A percentile compares a stretch with the other conserved stretches of the same genome.
Evolutionary conservation across 2,888 invertebrate species (phyloP).

Genomic region (Bembecia ichneumoniformis): DNA sequence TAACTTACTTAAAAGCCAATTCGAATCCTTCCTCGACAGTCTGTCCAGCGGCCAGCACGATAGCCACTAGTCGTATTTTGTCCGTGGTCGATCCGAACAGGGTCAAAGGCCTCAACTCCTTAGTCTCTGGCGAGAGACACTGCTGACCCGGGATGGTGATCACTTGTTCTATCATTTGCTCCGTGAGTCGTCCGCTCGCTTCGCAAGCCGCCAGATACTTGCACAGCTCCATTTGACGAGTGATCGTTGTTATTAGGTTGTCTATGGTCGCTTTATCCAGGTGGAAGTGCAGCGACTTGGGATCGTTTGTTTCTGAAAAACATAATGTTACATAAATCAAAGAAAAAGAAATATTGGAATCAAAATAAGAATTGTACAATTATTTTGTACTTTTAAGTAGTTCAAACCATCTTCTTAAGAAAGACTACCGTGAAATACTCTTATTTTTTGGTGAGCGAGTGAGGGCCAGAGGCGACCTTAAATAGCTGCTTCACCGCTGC

Average conservation of each 20-base stretch:
- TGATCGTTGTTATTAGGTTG: slow-evolving; percentile 83
- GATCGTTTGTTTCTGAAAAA: slow-evolving; percentile 51
- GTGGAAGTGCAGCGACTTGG: slow-evolving; percentile 77
- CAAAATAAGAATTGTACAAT: no score
- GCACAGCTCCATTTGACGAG: slow-evolving; percentile 84
- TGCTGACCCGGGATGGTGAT: slow-evolving; percentile 36
- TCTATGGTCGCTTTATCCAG: slow-evolving; percentile 80
- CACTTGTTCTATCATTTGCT: slow-evolving; percentile 42
- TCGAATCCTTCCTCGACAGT: slow-evolving; percentile 81
- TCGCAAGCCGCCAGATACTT: slow-evolving; percentile 80
- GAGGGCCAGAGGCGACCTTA: no score
- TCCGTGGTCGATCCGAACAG: slow-evolving; percentile 80
- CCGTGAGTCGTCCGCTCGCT: slow-evolving; percentile 56
- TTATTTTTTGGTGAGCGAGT: no score
- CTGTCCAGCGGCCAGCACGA: slow-evolving; percentile 77
- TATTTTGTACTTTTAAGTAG: no score
- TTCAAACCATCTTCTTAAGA: no score
- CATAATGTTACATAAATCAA: not conserved
- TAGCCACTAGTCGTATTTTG: slow-evolving; percentile 78
- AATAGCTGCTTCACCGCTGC: no score
- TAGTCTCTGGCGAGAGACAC: slow-evolving; percentile 15
- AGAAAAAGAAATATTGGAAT: no score
- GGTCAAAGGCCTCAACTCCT: slow-evolving; percentile 72
- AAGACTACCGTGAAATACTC: no score
- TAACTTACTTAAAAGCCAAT: slow-evolving; percentile 76